Evolutionary conservation across 1,140 invertebrate genomes (phyloP).

Genomic region (Coelopa frigida): DNA sequence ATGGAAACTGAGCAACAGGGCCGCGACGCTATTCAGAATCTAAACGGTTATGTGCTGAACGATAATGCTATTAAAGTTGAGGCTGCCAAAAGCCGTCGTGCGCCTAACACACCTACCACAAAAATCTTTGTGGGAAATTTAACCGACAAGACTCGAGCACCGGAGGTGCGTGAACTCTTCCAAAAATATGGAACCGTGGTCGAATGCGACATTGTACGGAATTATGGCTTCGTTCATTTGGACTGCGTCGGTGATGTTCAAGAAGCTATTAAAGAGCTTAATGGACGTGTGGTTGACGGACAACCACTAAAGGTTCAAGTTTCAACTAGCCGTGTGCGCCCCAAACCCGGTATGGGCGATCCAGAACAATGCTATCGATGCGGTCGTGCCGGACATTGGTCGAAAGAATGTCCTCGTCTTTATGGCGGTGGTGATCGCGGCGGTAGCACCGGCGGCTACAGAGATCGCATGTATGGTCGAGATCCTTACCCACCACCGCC

Average conservation of each 20-base stretch:
- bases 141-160: conserved; percentile 79
- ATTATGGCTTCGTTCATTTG: conserved; percentile 87
- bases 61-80: conserved; percentile 87
- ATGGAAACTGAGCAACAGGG: conserved; percentile 90
- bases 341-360: conserved; percentile 90
- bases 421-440: conserved; percentile 53
- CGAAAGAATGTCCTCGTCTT: conserved; percentile 81
- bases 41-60: conserved; percentile 82
- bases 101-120: conserved; percentile 74
- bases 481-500: conserved; percentile 77
- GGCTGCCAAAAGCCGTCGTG: conserved; percentile 77
- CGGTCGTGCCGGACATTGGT: conserved; percentile 90
- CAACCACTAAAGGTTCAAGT: conserved; percentile 85
- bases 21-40: conserved; percentile 81
- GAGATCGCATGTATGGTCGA: conserved; percentile 74
- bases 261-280: conserved; percentile 78
- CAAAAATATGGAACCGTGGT: conserved; percentile 82
- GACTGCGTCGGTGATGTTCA: conserved; percentile 75
- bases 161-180: conserved; percentile 78
- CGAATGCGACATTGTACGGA: conserved; percentile 84
- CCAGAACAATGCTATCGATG: conserved; percentile 91
- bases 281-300: conserved; percentile 75
- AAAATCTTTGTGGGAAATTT: conserved; percentile 88
- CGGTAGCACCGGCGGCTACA: conserved; percentile 49
- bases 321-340: conserved; percentile 82